phyloP scores from a whole-genome alignment of 2,113 vertebrate species.

The Varanus komodoensis region DNA sequence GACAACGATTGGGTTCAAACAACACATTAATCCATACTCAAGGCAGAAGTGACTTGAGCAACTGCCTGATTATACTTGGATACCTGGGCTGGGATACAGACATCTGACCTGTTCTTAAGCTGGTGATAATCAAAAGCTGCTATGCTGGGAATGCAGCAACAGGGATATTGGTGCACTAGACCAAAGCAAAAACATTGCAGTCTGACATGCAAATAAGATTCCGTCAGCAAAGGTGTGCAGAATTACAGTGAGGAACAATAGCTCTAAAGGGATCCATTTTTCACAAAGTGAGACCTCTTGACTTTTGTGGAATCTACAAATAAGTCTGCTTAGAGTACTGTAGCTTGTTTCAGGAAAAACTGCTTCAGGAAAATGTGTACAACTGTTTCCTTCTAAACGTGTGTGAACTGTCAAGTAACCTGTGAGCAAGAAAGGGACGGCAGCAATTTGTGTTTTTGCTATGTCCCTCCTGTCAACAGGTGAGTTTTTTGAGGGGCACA shows the following conservation, averaged over 20 bases:
- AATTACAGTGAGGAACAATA: background rate
- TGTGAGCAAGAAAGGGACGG: background rate
- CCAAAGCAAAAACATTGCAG: background rate
- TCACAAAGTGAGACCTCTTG: background rate
- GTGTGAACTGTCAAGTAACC: background rate
- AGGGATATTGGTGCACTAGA: background rate
- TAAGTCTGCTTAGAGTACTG: background rate
- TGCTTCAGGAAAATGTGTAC: background rate
- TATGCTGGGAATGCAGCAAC: background rate
- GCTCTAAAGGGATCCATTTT: background rate
- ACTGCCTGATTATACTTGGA: background rate
- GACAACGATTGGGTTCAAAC: too few species aligned
- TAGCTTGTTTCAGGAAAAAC: background rate
- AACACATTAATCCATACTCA: too few species aligned
- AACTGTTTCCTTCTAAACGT: background rate
- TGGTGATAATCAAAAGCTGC: background rate
- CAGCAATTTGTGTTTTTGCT: background rate
- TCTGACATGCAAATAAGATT: background rate
- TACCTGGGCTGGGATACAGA: background rate
- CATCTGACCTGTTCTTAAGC: background rate
- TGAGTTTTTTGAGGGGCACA: too few species aligned
- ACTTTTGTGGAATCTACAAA: background rate
- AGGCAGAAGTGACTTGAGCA: background rate
- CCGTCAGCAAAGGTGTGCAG: background rate
- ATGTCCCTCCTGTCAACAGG: background rate